phyloP scores from a whole-genome alignment of 2,113 vertebrate genomes.

The Athene cunicularia region DNA sequence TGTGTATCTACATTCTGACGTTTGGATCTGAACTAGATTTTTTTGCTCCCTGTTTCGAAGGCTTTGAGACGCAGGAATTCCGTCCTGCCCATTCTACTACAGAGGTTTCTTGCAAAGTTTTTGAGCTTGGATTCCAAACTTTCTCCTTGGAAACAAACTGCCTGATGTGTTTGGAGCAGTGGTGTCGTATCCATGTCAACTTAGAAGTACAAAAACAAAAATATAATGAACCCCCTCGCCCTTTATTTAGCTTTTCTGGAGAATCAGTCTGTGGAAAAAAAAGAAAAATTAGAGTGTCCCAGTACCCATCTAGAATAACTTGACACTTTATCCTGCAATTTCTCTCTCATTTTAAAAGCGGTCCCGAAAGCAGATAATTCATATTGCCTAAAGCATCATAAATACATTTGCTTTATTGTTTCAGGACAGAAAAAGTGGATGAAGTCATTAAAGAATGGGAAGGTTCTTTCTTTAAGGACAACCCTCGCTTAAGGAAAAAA shows the following conservation, averaged over 20 bases:
- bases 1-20: neutral
- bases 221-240: neutral
- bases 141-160: conserved; percentile 44
- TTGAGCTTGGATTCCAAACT: neutral
- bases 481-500: conserved; percentile 94
- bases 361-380: neutral
- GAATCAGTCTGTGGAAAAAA: neutral
- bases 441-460: conserved; percentile 97
- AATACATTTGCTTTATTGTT: conserved; percentile 59
- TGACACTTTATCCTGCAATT: neutral
- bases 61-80: neutral
- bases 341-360: neutral
- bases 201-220: neutral
- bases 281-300: neutral
- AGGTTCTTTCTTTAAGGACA: conserved; percentile 97
- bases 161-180: neutral
- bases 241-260: conserved; percentile 2
- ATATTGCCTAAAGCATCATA: neutral
- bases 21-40: neutral
- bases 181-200: neutral
- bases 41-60: neutral
- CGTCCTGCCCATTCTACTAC: neutral
- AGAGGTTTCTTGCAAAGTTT: neutral
- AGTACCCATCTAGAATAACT: neutral
- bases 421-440: conserved; percentile 94